Percentiles rank a stretch among this genome's conserved stretches.
These are phyloP conservation scores for Climacteris rufus DNA, from an alignment of 2,113 vertebrate species.

Conservation along the genomic window DNA sequence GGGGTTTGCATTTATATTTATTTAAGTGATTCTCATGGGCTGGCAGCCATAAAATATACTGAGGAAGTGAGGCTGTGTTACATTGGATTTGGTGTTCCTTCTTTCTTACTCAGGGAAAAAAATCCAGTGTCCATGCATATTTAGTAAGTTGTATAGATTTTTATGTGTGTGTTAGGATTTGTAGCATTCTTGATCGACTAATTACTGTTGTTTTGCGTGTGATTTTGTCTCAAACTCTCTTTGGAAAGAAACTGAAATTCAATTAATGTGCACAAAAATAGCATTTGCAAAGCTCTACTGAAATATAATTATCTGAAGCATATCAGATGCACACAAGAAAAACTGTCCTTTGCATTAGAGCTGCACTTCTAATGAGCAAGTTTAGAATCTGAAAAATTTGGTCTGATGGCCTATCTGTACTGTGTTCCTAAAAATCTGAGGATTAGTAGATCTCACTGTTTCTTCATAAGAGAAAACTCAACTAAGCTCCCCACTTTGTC, in stretches of 20 bases:
- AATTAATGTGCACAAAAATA: background rate
- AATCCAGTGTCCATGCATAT: background rate
- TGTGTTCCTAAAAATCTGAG: background rate
- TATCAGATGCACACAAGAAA: background rate
- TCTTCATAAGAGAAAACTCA: background rate
- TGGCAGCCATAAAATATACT: background rate
- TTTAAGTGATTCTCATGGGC: background rate
- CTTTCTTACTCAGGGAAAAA: background rate
- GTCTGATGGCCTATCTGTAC: background rate
- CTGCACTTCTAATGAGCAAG: background rate
- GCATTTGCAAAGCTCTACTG: background rate
- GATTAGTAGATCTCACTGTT: background rate
- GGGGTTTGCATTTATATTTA: background rate
- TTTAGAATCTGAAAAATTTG: background rate
- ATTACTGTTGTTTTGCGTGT: conserved; percentile 3
- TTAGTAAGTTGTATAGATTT: background rate
- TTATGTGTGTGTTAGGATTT: background rate
- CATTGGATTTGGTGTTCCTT: background rate
- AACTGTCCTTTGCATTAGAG: background rate
- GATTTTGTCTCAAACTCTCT: background rate
- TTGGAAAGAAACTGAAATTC: background rate
- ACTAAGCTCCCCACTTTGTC: background rate
- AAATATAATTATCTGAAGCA: background rate
- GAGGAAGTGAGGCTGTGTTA: background rate
- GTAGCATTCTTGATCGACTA: background rate